Evolutionary conservation across 2,888 invertebrate species (phyloP).

Genomic region (Ypsolopha scabrella): DNA sequence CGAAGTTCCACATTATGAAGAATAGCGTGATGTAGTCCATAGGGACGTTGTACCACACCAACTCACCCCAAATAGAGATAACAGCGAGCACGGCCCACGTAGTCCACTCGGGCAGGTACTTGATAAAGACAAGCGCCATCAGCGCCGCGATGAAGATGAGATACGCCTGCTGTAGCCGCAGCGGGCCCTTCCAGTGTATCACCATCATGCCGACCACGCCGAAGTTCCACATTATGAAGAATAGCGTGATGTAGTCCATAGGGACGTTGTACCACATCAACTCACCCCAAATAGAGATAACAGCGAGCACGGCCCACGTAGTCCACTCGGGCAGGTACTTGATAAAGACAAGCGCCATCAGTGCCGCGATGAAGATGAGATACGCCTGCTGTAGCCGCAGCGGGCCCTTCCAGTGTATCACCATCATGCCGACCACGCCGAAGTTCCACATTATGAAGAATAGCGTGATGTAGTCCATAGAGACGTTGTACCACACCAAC

Average conservation of each 20-base stretch:
- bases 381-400: no score
- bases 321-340: no score
- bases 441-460: background rate
- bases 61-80: constrained; percentile 98
- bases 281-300: no score
- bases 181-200: constrained; percentile 98
- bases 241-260: constrained; percentile 90
- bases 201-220: constrained; percentile 97
- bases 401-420: no score
- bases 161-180: constrained; percentile 94
- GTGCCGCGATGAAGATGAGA: no score
- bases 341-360: no score
- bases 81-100: constrained; percentile 97
- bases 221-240: constrained; percentile 96
- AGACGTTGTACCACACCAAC: background rate
- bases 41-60: no score
- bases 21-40: no score
- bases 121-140: constrained; percentile 99
- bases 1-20: no score
- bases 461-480: background rate
- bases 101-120: constrained; percentile 99
- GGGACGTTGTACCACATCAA: no score
- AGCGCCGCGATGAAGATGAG: constrained; percentile 96
- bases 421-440: no score
- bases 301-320: no score